Conservation (phyloP, 2,797 vertebrate genomes). For the Eptatretus atami region DNA sequence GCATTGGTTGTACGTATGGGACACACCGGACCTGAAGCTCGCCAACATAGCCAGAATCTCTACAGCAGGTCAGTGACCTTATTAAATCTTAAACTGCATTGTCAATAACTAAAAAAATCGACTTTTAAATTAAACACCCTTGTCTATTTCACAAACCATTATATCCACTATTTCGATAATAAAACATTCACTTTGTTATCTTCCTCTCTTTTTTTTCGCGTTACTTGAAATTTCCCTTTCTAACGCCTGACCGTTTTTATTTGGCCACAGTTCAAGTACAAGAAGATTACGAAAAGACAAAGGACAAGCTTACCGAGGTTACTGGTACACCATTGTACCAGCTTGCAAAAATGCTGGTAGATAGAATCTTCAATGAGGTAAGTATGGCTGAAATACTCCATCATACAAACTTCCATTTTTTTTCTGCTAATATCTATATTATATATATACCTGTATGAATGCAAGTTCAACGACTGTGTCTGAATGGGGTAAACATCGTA, state of each 20-base stretch:
- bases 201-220: not conserved
- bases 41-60: slow-evolving; percentile 49
- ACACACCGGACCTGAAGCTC: slow-evolving; percentile 40
- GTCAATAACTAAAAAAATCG: no score
- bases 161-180: no score
- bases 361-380: slow-evolving; percentile 40
- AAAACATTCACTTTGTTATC: no score
- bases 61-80: slow-evolving; percentile 39
- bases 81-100: no score
- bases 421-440: no score
- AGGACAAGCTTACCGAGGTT: slow-evolving; percentile 48
- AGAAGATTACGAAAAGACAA: slow-evolving; percentile 48
- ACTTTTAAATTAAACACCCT: no score
- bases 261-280: slow-evolving; percentile 46
- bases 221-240: no score
- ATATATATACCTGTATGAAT: no score
- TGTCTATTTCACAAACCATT: no score
- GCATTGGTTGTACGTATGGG: slow-evolving; percentile 56
- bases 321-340: slow-evolving; percentile 44
- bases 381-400: slow-evolving; percentile 8
- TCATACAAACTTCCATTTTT: no score
- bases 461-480: no score
- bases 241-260: slow-evolving; percentile 6
- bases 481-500: no score
- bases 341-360: slow-evolving; percentile 40